Evolutionary conservation across 1,140 invertebrate genomes (phyloP), one percentile per base, ranked within the genome.

Genomic region (Drosophila jambulina): DNA sequence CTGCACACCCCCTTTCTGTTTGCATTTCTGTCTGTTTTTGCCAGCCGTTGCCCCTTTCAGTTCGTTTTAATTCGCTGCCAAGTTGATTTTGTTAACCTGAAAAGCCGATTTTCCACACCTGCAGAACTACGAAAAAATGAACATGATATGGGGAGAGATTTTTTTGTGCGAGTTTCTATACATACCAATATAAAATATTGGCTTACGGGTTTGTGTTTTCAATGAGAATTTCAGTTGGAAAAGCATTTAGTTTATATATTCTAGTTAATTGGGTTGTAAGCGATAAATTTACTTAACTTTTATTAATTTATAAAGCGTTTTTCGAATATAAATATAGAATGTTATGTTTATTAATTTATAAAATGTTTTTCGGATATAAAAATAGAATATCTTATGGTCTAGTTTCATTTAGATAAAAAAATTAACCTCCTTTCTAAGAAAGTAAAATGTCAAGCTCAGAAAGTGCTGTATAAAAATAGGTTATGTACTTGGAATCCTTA

Each of bases 21-120:
- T 59, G 58, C 51, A 48, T 54, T 78, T 75, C 42, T 61, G 48
- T 49, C 42, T 59, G 45, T 65, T 71, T 82, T 75, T 45, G 42
- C 36, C 32, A 29, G 69, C 23, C 48, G 19, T 15, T 49, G 38
- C 53, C 49, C 61, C 34, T 49, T 67, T 45, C 67, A 60, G 53
- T 64, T 36, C 49, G 38, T 69, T 78, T 78, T 75, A 61, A 78
- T 74, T 82, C 64, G 65, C 51, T 59, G 71, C 25, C 61, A 65
- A 64, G 60, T 84, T 74, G 58, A 85, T 81, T 75, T 61, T 81
- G 60, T 74, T 74, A 70, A 62, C 65, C 63, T 56, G 62, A 43
- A 80, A 80, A 84, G 72, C 54, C 43, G 75, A 65, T 69, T 78
- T 65, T 54, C 46, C 48, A 60, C 46, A 79, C 45, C 60, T 71